Conservation (phyloP, 2,888 invertebrate genomes). For the Agrilus biguttatus region DNA sequence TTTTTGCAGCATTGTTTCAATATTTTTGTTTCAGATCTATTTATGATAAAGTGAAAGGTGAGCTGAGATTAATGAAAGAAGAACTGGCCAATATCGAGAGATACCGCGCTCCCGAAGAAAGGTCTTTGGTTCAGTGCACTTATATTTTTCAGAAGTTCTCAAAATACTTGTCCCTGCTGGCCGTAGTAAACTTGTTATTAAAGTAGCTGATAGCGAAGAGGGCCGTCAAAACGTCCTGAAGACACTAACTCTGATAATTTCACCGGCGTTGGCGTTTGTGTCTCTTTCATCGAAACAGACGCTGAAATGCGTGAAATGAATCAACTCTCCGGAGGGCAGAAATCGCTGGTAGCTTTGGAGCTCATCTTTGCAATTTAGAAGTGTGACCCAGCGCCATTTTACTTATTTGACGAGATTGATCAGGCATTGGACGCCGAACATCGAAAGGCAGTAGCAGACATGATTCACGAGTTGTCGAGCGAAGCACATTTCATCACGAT, state of each 20-base stretch:
- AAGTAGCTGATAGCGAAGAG: conserved; percentile 66
- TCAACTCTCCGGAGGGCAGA: conserved; percentile 97
- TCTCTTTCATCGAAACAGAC: conserved; percentile 86
- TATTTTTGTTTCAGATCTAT: conserved; percentile 47
- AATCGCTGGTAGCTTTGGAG: conserved; percentile 93
- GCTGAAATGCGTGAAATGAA: conserved; percentile 99
- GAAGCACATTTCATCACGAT: conserved; percentile 99
- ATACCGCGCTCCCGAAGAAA: conserved; percentile 81
- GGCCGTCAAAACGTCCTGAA: conserved; percentile 46
- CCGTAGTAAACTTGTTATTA: conserved; percentile 83
- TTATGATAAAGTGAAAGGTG: conserved; percentile 93
- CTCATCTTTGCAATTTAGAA: conserved; percentile 99
- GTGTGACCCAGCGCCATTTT: conserved; percentile 99
- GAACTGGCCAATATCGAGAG: conserved; percentile 83
- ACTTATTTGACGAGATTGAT: conserved; percentile 99
- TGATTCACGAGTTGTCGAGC: conserved; percentile 91
- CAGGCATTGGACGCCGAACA: conserved; percentile 97
- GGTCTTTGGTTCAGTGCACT: conserved; percentile 80
- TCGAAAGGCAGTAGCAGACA: conserved; percentile 91
- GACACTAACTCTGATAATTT: conserved; percentile 57
- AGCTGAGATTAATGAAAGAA: conserved; percentile 88
- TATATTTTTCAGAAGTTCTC: conserved; percentile 95
- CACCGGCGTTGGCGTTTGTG: conserved; percentile 84
- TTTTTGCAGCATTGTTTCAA: conserved; percentile 1
- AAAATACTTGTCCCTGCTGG: conserved; percentile 93